Base-by-base conservation (phyloP, 2,888 invertebrate species). In the Chrysopilus asiliformis region DNA sequence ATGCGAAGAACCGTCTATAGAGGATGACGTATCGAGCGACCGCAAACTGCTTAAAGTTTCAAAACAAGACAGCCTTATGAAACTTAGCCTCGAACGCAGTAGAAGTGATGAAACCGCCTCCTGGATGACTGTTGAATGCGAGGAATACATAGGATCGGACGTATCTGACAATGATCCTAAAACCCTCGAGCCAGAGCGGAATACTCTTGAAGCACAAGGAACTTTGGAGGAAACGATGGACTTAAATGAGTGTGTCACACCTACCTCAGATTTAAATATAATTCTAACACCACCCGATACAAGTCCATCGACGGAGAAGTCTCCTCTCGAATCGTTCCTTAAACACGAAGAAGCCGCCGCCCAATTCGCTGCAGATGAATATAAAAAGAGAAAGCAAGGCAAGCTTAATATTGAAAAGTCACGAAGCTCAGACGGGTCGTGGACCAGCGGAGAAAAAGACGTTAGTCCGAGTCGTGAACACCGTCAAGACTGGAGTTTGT, bases 401-500 rank as follows among this genome's bases (percentile, higher is more conserved):
- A 32, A 79, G 51, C 58, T 78, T 16, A 79, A 77, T 46, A 73
- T 79, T 2, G 82, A 82, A 53, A 75, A 80, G 41, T 83, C 83
- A 2, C 68, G 76, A 46, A 83, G 83, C 49, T 83, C 82, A 3
- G 83, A 84, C 51, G 79, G 79, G 0, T 83, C 83, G 1, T 83
- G 81, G 79, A 82, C 82, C 1, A 79, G 79, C 49, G 75, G 78
- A n/a, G 79, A 79, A 53, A 78, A 77, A 56, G 77, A 77, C 52
- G 64, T 66, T 1, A 78, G 76, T 49, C 76, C 78, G 8, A 68
- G 67, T 36, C 45, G 49, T 12, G 51, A 49, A 2, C 45, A 53
- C 34, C 65, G 67, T 31, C 65, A 65, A 2, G 70, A 70, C 34
- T 69, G 68, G 42, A 69, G 68, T 42, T 58, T 68, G 13, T 58